Conservation (phyloP, 2,113 vertebrate species). For the Formicarius rufipectus region DNA sequence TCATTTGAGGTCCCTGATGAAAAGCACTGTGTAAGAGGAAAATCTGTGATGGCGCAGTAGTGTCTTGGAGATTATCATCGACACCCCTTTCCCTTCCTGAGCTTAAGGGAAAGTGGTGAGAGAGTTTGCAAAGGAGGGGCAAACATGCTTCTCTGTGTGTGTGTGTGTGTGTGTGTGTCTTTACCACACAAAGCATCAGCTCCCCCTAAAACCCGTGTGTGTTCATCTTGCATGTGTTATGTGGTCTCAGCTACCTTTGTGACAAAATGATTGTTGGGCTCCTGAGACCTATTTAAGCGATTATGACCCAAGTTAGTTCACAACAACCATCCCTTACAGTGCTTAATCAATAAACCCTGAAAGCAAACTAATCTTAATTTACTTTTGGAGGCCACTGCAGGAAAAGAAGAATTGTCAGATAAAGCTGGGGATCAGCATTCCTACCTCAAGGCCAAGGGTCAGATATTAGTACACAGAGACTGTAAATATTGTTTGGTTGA, state of each 20-base stretch:
- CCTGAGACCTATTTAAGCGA: conserved; percentile 31
- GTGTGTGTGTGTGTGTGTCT: neutral
- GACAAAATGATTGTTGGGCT: conserved; percentile 26
- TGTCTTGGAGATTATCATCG: neutral
- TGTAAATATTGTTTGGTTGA: neutral
- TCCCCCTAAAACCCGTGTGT: neutral
- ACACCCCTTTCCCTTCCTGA: neutral
- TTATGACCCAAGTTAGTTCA: conserved; percentile 46
- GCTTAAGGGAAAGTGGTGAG: neutral
- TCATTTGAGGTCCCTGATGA: conserved; percentile 54
- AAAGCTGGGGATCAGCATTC: conserved; percentile 21
- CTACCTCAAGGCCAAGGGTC: conserved; percentile 35
- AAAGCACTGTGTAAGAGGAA: neutral
- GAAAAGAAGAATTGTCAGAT: conserved; percentile 24
- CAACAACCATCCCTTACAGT: conserved; percentile 34
- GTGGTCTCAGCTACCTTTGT: neutral
- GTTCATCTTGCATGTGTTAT: neutral
- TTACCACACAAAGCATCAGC: neutral
- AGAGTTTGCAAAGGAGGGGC: neutral
- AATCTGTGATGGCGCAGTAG: neutral
- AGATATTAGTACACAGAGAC: neutral
- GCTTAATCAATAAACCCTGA: conserved; percentile 70
- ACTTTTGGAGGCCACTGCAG: conserved; percentile 36
- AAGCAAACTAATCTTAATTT: conserved; percentile 57
- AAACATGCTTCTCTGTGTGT: neutral